Conservation (phyloP, 2,888 invertebrate genomes). For the Cataglyphis albicans region DNA sequence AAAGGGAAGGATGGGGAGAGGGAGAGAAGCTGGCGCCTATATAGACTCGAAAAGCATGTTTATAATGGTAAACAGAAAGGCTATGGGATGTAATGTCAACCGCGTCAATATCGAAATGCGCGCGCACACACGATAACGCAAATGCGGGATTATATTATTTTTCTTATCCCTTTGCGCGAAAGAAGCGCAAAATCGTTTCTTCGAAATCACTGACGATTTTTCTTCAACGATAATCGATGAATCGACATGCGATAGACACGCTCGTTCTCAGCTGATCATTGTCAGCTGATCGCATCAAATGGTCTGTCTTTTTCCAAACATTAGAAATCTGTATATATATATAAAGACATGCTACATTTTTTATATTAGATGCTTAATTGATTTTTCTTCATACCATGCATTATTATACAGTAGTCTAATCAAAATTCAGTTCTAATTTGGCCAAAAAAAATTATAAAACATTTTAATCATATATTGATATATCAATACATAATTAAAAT, state of each 20-base stretch:
- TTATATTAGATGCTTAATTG: neutral
- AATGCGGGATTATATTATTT: neutral
- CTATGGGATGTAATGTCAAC: neutral
- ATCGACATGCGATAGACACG: neutral
- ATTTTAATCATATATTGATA: neutral
- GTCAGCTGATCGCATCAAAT: neutral
- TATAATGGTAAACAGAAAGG: conserved; percentile 6
- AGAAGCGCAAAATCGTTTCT: neutral
- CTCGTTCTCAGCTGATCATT: neutral
- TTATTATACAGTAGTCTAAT: neutral
- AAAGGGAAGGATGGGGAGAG: neutral
- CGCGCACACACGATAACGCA: neutral
- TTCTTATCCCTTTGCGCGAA: neutral
- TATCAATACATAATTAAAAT: neutral
- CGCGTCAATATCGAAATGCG: conserved; percentile 21
- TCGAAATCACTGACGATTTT: neutral
- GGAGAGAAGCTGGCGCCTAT: neutral
- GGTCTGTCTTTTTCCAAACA: neutral
- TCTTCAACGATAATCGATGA: neutral
- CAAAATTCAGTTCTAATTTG: neutral
- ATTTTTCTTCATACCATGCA: neutral
- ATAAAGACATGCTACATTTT: neutral
- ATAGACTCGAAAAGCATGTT: neutral
- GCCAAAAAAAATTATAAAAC: neutral
- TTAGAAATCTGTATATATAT: neutral